Conservation (phyloP, 2,888 invertebrate genomes). For the Sminthurides aquaticus region DNA sequence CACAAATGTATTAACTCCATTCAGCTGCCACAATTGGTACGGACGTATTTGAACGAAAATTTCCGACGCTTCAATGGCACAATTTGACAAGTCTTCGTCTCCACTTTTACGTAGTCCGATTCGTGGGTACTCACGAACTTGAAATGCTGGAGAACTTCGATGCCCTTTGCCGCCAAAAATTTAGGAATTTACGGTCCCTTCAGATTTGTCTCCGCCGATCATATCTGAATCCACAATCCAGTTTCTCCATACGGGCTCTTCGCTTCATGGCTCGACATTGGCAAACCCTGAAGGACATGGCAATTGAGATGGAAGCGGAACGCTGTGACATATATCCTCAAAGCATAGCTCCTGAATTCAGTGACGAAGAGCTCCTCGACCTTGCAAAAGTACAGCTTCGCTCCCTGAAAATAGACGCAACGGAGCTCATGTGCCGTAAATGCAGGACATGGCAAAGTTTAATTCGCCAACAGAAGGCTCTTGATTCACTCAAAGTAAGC, state of each 20-base stretch:
- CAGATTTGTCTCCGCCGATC: constrained; percentile 22
- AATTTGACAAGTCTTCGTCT: constrained; percentile 15
- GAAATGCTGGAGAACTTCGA: constrained; percentile 24
- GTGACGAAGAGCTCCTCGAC: constrained; percentile 12
- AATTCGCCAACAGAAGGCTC: constrained; percentile 14
- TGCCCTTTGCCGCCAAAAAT: constrained; percentile 11
- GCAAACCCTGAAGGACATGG: constrained; percentile 29
- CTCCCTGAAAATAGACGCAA: constrained; percentile 22
- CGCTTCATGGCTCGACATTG: constrained; percentile 36
- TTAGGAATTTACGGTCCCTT: constrained; percentile 10
- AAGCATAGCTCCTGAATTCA: constrained; percentile 14
- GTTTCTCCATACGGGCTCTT: constrained; percentile 19
- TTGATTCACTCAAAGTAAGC: constrained; percentile 14
- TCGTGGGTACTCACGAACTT: constrained; percentile 19
- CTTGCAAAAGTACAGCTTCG: constrained; percentile 14
- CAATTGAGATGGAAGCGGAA: constrained; percentile 22
- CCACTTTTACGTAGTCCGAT: constrained; percentile 18
- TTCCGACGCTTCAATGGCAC: constrained; percentile 17
- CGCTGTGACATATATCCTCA: constrained; percentile 20
- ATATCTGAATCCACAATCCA: constrained; percentile 21
- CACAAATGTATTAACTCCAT: background rate
- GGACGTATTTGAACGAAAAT: constrained; percentile 18
- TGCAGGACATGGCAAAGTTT: constrained; percentile 21
- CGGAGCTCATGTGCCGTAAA: constrained; percentile 18
- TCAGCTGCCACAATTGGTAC: constrained; percentile 13